phyloP scores from a whole-genome alignment of 2,113 vertebrate genomes.

The Seriola aureovittata region DNA sequence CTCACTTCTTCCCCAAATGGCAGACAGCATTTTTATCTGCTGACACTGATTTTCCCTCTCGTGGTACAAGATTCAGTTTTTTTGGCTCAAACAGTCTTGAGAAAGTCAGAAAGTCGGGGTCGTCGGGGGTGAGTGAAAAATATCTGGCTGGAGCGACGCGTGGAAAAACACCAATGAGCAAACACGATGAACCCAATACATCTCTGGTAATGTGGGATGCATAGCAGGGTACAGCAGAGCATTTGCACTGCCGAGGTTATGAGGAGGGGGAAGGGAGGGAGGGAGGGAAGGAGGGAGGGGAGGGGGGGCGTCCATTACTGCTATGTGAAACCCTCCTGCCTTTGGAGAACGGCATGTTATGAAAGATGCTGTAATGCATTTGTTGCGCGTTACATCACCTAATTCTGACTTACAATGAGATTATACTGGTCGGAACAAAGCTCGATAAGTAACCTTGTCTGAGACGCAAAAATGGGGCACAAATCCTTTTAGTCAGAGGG shows the following conservation, averaged over 20 bases:
- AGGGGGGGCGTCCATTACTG: slow-evolving; percentile 36
- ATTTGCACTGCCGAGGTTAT: slow-evolving; percentile 22
- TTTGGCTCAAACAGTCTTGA: slow-evolving; percentile 13
- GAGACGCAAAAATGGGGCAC: slow-evolving; percentile 75
- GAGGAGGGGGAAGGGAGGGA: neutral
- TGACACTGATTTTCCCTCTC: slow-evolving; percentile 25
- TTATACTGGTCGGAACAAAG: slow-evolving; percentile 75
- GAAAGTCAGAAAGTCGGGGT: slow-evolving; percentile 9
- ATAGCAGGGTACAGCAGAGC: slow-evolving; percentile 15
- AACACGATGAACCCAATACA: slow-evolving; percentile 34
- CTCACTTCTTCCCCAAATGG: neutral
- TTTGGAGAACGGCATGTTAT: slow-evolving; percentile 61
- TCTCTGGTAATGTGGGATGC: slow-evolving; percentile 23
- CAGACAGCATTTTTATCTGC: slow-evolving; percentile 2
- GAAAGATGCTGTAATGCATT: slow-evolving; percentile 76
- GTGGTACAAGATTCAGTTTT: slow-evolving; percentile 8
- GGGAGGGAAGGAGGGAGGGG: neutral
- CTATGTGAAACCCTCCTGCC: slow-evolving; percentile 57
- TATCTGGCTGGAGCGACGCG: slow-evolving; percentile 12
- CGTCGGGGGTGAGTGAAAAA: slow-evolving; percentile 30
- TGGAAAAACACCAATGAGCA: slow-evolving; percentile 32
- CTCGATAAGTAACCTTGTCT: slow-evolving; percentile 78
- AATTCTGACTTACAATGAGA: slow-evolving; percentile 78
- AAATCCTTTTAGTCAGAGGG: slow-evolving; percentile 73
- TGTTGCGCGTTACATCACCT: slow-evolving; percentile 76